These are phyloP conservation scores for Boloria selene DNA, from an alignment of 2,888 invertebrate species.

Conservation along the genomic window DNA sequence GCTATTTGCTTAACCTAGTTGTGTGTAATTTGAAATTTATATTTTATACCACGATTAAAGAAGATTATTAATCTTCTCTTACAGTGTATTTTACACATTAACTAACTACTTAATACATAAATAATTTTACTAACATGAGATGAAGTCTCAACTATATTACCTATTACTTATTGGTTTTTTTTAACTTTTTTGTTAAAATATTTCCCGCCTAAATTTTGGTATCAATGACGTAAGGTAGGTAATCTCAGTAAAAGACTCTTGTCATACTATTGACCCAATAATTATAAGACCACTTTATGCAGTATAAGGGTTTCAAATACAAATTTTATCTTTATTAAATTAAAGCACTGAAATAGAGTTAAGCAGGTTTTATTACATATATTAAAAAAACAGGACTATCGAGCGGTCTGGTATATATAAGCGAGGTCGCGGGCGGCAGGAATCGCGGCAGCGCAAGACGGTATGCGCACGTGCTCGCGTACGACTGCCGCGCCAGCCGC, in stretches of 20 bases:
- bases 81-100: no score
- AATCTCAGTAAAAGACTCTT: constrained; percentile 58
- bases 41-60: no score
- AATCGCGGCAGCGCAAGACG: constrained; percentile 62
- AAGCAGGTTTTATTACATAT: constrained; percentile 21
- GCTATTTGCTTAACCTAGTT: no score
- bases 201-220: constrained; percentile 75
- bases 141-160: no score
- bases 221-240: constrained; percentile 69
- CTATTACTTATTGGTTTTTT: neutral
- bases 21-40: no score
- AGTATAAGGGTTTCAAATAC: neutral
- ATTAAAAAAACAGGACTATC: constrained; percentile 50
- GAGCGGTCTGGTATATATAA: constrained; percentile 54
- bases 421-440: constrained; percentile 55
- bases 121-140: no score
- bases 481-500: constrained; percentile 71
- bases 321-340: constrained; percentile 1
- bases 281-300: constrained; percentile 51
- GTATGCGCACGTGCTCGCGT: constrained; percentile 75
- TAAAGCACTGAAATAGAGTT: constrained; percentile 4
- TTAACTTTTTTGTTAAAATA: constrained; percentile 32
- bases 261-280: constrained; percentile 69
- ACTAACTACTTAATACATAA: no score
- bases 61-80: no score